phyloP scores from a whole-genome alignment of 2,888 invertebrate species.

The Tipula unca region DNA sequence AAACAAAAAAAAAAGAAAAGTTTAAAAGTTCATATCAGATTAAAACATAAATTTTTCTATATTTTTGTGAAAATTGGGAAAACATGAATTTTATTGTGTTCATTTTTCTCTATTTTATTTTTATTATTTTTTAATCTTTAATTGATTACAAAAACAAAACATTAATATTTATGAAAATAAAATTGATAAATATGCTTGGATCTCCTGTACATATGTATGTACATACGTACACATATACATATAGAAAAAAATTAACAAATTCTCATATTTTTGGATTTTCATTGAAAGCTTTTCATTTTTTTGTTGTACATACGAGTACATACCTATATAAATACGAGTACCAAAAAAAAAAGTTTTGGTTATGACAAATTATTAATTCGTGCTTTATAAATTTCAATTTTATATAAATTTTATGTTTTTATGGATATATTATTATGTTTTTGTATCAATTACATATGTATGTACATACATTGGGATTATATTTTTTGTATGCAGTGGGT shows the following conservation, averaged over 20 bases:
- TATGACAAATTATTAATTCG: constrained; percentile 8
- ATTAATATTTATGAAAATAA: not conserved
- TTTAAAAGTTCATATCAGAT: not conserved
- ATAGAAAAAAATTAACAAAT: not conserved
- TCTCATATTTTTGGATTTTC: not conserved
- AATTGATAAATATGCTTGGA: not conserved
- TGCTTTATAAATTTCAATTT: not conserved
- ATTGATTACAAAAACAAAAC: not conserved
- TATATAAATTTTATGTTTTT: not conserved
- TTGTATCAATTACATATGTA: not conserved
- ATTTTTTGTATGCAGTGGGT: not conserved
- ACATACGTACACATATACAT: too few species aligned
- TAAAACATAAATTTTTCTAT: not conserved
- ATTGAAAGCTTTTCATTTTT: not conserved
- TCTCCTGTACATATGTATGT: too few species aligned
- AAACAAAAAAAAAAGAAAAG: not conserved
- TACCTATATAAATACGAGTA: not conserved
- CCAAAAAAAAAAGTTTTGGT: not conserved
- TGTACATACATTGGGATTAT: not conserved
- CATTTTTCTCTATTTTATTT: not conserved
- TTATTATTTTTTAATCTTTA: not conserved
- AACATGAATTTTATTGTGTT: not conserved
- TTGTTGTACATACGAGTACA: not conserved
- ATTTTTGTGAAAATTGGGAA: not conserved
- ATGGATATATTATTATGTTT: not conserved